Percentiles rank a stretch among this genome's conserved stretches.
Evolutionary conservation across 1,140 invertebrate species (phyloP).

Genomic region (Bradysia coprophila): DNA sequence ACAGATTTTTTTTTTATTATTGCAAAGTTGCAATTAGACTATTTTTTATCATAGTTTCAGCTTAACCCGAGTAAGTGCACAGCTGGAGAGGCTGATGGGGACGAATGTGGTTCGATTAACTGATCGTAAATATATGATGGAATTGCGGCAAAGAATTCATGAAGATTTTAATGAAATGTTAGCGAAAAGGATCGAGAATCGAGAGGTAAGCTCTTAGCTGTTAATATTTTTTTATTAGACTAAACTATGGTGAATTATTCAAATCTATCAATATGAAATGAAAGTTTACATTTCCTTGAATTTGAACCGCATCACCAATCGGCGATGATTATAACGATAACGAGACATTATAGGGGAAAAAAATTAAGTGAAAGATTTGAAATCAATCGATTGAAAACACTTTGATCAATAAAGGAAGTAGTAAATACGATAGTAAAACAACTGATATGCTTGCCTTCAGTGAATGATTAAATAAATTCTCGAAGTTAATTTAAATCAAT

Average conservation of each 20-base stretch:
- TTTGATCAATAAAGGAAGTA: no score
- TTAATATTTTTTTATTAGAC: not conserved
- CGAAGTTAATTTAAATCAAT: no score
- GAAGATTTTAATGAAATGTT: constrained; percentile 35
- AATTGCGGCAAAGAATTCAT: constrained; percentile 30
- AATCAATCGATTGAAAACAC: no score
- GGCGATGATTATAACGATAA: no score
- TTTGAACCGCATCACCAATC: no score
- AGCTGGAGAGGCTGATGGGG: constrained; percentile 39
- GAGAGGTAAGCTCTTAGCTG: constrained; percentile 28
- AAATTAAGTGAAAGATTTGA: no score
- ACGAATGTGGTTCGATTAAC: constrained; percentile 39
- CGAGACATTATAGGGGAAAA: no score
- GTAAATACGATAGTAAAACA: no score
- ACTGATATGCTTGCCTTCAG: no score
- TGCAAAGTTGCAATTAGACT: not conserved
- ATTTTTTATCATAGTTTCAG: constrained; percentile 26
- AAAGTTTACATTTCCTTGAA: no score
- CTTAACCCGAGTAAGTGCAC: constrained; percentile 29
- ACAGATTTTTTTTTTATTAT: not conserved
- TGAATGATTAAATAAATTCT: no score
- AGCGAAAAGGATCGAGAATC: constrained; percentile 30
- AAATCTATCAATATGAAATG: no score
- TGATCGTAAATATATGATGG: constrained; percentile 40
- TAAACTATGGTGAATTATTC: not conserved